Percentiles rank a stretch among this genome's conserved stretches.
Conservation (phyloP, 2,113 vertebrate genomes). For the Phalacrocorax pelagicus region DNA sequence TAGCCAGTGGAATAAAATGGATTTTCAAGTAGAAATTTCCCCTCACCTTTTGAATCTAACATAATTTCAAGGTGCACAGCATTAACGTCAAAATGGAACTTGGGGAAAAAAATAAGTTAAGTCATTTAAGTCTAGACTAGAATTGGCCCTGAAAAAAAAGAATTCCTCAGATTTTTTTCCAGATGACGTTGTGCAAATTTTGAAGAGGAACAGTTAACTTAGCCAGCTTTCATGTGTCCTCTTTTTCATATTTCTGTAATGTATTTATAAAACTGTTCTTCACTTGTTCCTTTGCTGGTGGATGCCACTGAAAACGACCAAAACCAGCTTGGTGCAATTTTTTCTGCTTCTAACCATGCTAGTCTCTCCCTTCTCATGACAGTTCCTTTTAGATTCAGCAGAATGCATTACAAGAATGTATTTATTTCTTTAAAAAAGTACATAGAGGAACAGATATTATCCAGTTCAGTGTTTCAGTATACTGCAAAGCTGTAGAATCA, state of each 20-base stretch:
- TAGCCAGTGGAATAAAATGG: neutral
- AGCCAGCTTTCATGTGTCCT: constrained; percentile 18
- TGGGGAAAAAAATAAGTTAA: neutral
- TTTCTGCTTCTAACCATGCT: neutral
- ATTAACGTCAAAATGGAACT: neutral
- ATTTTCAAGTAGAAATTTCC: neutral
- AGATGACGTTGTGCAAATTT: neutral
- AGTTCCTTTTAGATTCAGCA: neutral
- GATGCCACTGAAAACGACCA: neutral
- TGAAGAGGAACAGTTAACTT: constrained; percentile 28
- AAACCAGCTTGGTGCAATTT: neutral
- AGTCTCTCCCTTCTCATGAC: neutral
- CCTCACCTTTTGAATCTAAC: neutral
- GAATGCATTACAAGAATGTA: neutral
- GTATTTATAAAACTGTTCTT: constrained; percentile 43
- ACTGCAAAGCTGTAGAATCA: neutral
- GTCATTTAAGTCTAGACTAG: neutral
- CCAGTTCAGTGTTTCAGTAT: neutral
- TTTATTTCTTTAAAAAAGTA: neutral
- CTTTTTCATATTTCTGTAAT: constrained; percentile 38
- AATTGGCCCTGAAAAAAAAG: neutral
- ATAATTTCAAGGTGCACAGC: neutral
- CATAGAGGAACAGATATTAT: neutral
- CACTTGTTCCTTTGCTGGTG: neutral
- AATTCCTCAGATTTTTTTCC: neutral